Evolutionary conservation across 2,113 vertebrate genomes (phyloP).

Genomic region (Catharus bicknelli): DNA sequence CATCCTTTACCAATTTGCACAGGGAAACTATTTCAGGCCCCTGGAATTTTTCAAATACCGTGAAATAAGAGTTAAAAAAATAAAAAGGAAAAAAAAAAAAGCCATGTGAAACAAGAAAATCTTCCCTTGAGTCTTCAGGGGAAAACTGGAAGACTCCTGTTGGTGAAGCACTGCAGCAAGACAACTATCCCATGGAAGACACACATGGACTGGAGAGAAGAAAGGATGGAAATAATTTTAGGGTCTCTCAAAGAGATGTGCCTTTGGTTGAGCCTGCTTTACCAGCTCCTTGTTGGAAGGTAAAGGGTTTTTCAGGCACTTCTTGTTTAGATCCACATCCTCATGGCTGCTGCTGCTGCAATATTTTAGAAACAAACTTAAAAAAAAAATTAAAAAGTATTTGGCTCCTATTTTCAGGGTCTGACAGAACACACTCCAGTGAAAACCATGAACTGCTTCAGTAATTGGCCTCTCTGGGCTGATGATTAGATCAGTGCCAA

Average conservation of each 20-base stretch:
- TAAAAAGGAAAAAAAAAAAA: no score
- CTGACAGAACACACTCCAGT: not conserved
- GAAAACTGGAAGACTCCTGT: not conserved
- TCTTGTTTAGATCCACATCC: not conserved
- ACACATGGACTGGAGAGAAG: accelerated
- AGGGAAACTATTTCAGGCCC: not conserved
- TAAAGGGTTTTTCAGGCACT: not conserved
- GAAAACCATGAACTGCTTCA: not conserved
- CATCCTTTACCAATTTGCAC: not conserved
- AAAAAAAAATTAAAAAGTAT: not conserved
- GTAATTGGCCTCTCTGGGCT: not conserved
- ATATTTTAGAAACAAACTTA: not conserved
- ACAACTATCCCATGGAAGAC: not conserved
- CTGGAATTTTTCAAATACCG: not conserved
- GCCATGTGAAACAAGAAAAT: accelerated
- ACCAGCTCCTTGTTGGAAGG: not conserved
- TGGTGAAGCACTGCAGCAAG: not conserved
- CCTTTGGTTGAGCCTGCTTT: not conserved
- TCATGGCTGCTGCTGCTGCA: not conserved
- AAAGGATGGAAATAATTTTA: not conserved
- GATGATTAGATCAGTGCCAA: not conserved
- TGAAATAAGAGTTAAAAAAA: not conserved
- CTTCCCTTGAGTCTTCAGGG: not conserved
- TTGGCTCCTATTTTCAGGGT: not conserved
- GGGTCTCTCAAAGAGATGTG: not conserved